Percentiles rank a stretch among this genome's conserved stretches.
phyloP scores from a whole-genome alignment of 2,888 invertebrate species.

The Rhagonycha fulva region DNA sequence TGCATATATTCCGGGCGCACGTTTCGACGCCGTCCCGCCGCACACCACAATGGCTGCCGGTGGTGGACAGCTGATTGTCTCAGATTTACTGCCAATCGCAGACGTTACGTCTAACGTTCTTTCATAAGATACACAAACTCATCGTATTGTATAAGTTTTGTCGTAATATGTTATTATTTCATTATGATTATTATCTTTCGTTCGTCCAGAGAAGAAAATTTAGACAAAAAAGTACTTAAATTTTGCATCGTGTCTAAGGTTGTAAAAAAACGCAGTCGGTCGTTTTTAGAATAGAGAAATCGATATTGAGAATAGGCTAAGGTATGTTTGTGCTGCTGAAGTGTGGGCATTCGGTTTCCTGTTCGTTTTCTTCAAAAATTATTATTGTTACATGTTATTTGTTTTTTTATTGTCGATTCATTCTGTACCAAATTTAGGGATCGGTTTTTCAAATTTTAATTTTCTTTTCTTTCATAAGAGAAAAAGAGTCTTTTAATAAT shows the following conservation, averaged over 20 bases:
- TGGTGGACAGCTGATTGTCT: conserved; percentile 40
- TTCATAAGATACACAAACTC: conserved; percentile 19
- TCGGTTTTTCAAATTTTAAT: not conserved
- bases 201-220: conserved; percentile 46
- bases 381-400: conserved; percentile 2
- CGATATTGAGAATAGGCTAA: conserved; percentile 45
- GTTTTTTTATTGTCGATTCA: not conserved
- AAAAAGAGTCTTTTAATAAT: conserved; percentile 4
- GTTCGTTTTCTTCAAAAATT: conserved; percentile 14
- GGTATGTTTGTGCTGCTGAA: conserved; percentile 45
- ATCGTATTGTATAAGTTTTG: conserved; percentile 20
- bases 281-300: conserved; percentile 42
- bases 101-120: conserved; percentile 25
- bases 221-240: conserved; percentile 44
- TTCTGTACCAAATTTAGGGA: not conserved
- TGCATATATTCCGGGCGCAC: conserved; percentile 45
- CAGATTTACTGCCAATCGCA: conserved; percentile 35
- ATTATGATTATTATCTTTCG: conserved; percentile 34
- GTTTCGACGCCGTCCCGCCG: conserved; percentile 38
- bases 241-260: conserved; percentile 38
- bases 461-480: not conserved
- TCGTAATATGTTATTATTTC: conserved; percentile 25
- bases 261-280: conserved; percentile 44
- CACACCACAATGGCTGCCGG: conserved; percentile 26
- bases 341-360: conserved; percentile 27